phyloP scores from a whole-genome alignment of 2,888 invertebrate species.

The Ptychoptera contaminata region DNA sequence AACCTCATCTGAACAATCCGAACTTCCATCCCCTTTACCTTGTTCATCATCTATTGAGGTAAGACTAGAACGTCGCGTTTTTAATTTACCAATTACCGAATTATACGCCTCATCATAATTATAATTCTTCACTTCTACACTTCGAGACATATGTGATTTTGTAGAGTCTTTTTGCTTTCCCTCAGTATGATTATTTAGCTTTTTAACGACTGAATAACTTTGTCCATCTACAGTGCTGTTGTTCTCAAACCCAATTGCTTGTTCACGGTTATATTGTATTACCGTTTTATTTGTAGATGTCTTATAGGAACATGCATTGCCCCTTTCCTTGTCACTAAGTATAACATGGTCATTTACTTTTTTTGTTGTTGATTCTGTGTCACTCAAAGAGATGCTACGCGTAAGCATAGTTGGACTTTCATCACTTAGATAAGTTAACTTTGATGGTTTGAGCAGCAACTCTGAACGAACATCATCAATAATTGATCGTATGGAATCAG shows the following conservation, averaged over 20 bases:
- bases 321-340: no score
- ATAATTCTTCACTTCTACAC: not conserved
- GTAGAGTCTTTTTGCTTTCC: not conserved
- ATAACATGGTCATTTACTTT: no score
- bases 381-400: no score
- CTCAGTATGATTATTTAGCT: no score
- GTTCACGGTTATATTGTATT: not conserved
- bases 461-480: constrained; percentile 18
- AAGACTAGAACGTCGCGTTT: not conserved
- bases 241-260: constrained; percentile 1
- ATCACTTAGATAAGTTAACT: constrained; percentile 1
- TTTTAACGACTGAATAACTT: not conserved
- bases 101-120: not conserved
- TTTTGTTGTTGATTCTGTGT: no score
- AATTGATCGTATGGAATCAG: constrained; percentile 18
- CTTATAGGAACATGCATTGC: no score
- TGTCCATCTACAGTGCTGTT: not conserved
- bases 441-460: constrained; percentile 11
- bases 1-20: constrained; percentile 8
- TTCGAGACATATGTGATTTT: not conserved
- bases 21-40: constrained; percentile 6
- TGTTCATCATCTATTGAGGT: not conserved
- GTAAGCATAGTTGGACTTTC: constrained; percentile 1
- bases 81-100: constrained; percentile 1
- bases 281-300: no score